A percentile compares a stretch with the other conserved stretches of the same genome.
phyloP scores from a whole-genome alignment of 2,113 vertebrate species.

The Jacana jacana region DNA sequence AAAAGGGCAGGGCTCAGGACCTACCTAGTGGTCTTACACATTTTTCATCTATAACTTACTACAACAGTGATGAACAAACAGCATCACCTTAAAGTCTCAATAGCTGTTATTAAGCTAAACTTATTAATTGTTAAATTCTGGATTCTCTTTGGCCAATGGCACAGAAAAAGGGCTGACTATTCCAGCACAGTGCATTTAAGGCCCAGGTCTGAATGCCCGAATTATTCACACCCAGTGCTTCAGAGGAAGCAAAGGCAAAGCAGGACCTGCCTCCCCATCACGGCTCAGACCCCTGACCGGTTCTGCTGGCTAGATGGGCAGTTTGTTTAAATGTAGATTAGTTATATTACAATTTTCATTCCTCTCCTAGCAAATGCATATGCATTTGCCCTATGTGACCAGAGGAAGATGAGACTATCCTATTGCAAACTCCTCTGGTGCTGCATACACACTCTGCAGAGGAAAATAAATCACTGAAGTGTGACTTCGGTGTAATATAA shows the following conservation, averaged over 20 bases:
- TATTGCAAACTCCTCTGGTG: constrained; percentile 53
- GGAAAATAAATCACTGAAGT: constrained; percentile 56
- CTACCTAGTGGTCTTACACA: background rate
- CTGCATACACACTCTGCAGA: background rate
- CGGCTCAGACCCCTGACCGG: background rate
- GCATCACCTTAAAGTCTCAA: background rate
- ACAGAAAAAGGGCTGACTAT: background rate
- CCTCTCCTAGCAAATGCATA: constrained; percentile 1
- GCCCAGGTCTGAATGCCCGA: background rate
- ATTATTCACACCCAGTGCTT: background rate
- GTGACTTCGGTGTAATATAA: constrained; percentile 49
- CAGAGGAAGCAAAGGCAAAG: background rate
- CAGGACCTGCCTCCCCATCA: background rate
- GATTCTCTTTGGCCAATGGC: background rate
- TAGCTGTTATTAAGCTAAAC: background rate
- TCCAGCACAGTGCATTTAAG: background rate
- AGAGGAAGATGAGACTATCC: constrained; percentile 40
- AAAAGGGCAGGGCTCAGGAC: background rate
- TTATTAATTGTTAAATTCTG: background rate
- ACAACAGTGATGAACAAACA: background rate
- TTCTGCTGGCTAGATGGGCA: background rate
- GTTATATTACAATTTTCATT: constrained; percentile 23
- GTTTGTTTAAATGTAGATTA: constrained; percentile 55
- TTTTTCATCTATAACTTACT: background rate
- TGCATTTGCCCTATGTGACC: constrained; percentile 50